Conservation (phyloP, 1,140 invertebrate genomes). For the Papilio glaucus region DNA sequence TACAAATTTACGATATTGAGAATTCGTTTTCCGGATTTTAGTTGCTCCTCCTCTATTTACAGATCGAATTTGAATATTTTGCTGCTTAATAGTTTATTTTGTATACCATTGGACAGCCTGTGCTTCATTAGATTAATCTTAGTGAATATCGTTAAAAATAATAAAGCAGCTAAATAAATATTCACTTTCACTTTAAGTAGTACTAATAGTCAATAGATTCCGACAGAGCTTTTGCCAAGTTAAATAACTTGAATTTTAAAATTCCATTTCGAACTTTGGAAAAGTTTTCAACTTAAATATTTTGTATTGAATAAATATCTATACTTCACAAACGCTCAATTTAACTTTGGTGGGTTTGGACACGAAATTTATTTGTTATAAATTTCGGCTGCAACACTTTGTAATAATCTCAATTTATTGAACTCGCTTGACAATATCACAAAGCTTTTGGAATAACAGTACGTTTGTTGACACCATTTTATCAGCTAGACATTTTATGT, state of each 20-base stretch:
- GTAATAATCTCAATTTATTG: neutral
- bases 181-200: neutral
- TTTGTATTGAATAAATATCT: neutral
- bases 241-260: neutral
- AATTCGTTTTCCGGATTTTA: no score
- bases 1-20: no score
- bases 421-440: neutral
- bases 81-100: neutral
- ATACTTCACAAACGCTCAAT: slow-evolving; percentile 3
- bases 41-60: neutral
- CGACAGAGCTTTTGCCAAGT: neutral
- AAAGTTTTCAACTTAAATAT: neutral
- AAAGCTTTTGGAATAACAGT: neutral
- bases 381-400: neutral
- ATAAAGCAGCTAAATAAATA: neutral
- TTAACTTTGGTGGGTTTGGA: neutral
- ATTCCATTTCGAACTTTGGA: neutral
- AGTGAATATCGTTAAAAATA: no score
- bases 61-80: no score
- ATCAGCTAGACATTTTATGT: no score
- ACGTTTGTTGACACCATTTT: no score
- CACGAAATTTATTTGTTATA: neutral
- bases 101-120: neutral
- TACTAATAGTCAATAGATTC: neutral
- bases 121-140: no score